Percentiles rank a stretch among this genome's conserved stretches.
These are phyloP conservation scores for Cottoperca gobio DNA, from an alignment of 2,797 vertebrate genomes.

Conservation along the genomic window DNA sequence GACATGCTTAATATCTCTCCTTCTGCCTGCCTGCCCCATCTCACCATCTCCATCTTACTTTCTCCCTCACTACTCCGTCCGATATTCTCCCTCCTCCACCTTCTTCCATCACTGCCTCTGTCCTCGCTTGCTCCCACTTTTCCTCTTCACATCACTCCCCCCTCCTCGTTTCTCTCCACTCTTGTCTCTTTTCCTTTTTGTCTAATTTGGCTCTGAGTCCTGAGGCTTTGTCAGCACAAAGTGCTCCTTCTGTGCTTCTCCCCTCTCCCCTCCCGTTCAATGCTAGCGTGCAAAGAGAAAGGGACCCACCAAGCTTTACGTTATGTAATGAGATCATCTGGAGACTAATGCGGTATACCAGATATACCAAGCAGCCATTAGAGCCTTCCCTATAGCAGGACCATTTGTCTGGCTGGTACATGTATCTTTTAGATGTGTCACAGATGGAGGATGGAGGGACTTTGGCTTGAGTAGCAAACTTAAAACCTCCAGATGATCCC, in stretches of 20 bases:
- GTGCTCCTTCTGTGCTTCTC: constrained; percentile 56
- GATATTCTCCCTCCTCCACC: not conserved
- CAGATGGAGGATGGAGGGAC: constrained; percentile 49
- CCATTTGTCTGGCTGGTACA: constrained; percentile 56
- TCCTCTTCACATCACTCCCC: constrained; percentile 18
- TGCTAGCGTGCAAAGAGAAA: constrained; percentile 42
- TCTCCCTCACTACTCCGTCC: not conserved
- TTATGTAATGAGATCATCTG: constrained; percentile 78
- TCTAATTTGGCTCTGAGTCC: constrained; percentile 40
- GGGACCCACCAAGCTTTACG: constrained; percentile 51
- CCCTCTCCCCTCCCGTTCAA: constrained; percentile 11
- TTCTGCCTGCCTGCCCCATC: not conserved
- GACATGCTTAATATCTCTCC: constrained; percentile 1
- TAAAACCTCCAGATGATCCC: constrained; percentile 50
- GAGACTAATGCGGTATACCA: constrained; percentile 56
- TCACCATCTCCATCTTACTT: constrained; percentile 17
- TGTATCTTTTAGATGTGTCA: constrained; percentile 36
- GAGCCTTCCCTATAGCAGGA: constrained; percentile 55
- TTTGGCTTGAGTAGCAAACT: constrained; percentile 28
- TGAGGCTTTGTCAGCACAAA: constrained; percentile 54
- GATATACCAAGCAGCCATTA: constrained; percentile 63
- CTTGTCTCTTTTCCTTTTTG: constrained; percentile 61
- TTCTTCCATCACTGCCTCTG: constrained; percentile 34
- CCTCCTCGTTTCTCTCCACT: constrained; percentile 13
- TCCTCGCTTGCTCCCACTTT: constrained; percentile 40